Base-by-base conservation (phyloP, 2,888 invertebrate species). In the Elysia crispata region DNA sequence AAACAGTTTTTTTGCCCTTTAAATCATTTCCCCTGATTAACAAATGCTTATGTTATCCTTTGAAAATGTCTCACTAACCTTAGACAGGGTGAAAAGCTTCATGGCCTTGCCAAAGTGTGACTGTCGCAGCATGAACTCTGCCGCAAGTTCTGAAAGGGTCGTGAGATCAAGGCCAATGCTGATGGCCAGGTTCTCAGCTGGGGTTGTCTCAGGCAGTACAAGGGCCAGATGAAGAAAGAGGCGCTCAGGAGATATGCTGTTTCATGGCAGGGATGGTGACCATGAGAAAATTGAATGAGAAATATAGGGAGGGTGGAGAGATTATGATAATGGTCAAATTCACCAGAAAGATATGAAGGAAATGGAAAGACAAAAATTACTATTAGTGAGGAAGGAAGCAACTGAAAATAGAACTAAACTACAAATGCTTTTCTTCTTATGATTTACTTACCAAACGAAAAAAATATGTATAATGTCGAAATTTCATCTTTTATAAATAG, bases 81-180 rank as follows among this genome's bases (percentile, higher is more conserved):
- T 95, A 0, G 96, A 95, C 79, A 97, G 94, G 87, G 96, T 95
- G 92, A 96, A 97, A 28, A 97, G 94, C 82, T 95, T 94, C 84
- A 96, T 94, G 0, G 97, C 97, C 81, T 95, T 95, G 74, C 95
- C 94, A 82, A 96, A 94, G 85, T 95, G 95, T 20, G 95, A 95
- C 82, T 95, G 94, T 3, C 95, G 94, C 89, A 97, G 93, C 88
- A 96, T 94, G 91, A 95, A 94, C 92, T 97, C 97, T 0, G 97
- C 97, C 49, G 96, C 96, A 86, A 95, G 94, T 90, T 96, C 96
- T 83, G 91, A 91, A 84, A 97, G 93, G 76, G 95, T 92, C 77
- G 95, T 94, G 73, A 95, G 92, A 86, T 95, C 94, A 76, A 95
- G 91, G 72, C 94, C 94, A 13, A 91, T 85, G 80, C 94, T 93